Percentiles rank a stretch among this genome's conserved stretches.
phyloP scores from a whole-genome alignment of 2,888 invertebrate species.

The Epirrhoe alternata region DNA sequence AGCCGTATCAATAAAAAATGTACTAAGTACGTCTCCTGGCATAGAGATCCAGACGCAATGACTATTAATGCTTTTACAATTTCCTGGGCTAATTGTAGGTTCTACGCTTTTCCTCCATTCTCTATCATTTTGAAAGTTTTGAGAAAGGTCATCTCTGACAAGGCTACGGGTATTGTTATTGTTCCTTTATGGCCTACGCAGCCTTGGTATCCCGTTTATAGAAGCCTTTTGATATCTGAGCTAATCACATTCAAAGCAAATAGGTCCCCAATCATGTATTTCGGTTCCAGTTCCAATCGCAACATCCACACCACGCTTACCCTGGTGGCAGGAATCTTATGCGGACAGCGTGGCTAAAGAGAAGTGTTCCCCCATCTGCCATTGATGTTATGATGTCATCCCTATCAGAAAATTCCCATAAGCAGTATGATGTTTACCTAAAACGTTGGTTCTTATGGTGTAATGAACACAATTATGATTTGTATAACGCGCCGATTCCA shows the following conservation, averaged over 20 bases:
- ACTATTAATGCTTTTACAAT: conserved; percentile 9
- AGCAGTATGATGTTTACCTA: conserved; percentile 13
- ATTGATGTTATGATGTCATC: not conserved
- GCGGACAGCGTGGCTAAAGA: not conserved
- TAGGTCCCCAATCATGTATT: not conserved
- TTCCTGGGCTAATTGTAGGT: not conserved
- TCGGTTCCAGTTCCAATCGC: not conserved
- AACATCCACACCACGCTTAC: not conserved
- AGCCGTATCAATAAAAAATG: conserved; percentile 15
- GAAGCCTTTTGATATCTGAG: not conserved
- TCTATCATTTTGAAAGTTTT: not conserved
- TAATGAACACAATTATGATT: not conserved
- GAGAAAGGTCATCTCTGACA: conserved; percentile 1
- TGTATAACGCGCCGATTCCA: not conserved
- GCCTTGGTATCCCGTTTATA: not conserved
- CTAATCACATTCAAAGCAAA: not conserved
- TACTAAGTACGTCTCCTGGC: not conserved
- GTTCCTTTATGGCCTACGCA: conserved; percentile 1
- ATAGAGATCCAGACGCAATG: not conserved
- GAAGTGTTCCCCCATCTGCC: not conserved
- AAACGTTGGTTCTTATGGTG: conserved; percentile 1
- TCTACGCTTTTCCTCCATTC: conserved; percentile 11
- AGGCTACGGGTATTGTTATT: conserved; percentile 4
- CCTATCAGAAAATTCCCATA: not conserved
- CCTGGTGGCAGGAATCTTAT: not conserved